Base-by-base conservation (phyloP, 1,140 invertebrate species). In the Drosophila pseudoananassae region DNA sequence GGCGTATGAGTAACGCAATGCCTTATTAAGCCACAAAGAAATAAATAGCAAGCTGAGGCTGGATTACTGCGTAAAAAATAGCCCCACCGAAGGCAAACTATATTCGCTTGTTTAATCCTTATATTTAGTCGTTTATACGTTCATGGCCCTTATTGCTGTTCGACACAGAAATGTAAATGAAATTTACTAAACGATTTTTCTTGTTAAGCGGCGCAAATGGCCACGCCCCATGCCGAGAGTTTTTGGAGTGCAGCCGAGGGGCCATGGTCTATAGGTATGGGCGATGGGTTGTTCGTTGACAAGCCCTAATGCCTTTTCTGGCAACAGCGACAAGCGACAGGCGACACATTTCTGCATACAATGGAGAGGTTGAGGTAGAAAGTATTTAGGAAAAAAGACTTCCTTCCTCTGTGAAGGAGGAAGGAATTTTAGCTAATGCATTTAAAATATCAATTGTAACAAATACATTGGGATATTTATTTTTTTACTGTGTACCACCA, bases 1-100 rank as follows among this genome's bases (percentile, higher is more conserved):
- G 82, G 82, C 81, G 81, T 84, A 87, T 84, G 82, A 65, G 82
- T 68, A 87, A 84, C 59, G 81, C 68, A 87, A 87, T 45, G 82
- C 78, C 69, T 70, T 84, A 80, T 65, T 84, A 81, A 73, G 47
- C 38, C 38, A 46, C 17, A 10, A 20, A n/a, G 45, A 25, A 36
- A 55, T 38, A 38, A 38, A 56, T 47, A 52, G 45, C 31, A 15
- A 6, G 17, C 6, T n/a, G 53, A 5, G 8, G 14, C 15, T 10
- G 9, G 23, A 2, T 14, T 31, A 33, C 51, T 54, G 45, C 40
- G 70, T 57, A 46, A 20, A 56, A 64, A 70, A 17, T 51, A 12
- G 10, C 15, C 8, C 29, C 25, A 27, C 12, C 9, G 15, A 29
- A 66, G 61, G 49, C 61, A 46, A 46, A 54, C 54, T 54, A 29